Conservation (phyloP, 2,888 invertebrate genomes). For the Papilio demoleus region DNA sequence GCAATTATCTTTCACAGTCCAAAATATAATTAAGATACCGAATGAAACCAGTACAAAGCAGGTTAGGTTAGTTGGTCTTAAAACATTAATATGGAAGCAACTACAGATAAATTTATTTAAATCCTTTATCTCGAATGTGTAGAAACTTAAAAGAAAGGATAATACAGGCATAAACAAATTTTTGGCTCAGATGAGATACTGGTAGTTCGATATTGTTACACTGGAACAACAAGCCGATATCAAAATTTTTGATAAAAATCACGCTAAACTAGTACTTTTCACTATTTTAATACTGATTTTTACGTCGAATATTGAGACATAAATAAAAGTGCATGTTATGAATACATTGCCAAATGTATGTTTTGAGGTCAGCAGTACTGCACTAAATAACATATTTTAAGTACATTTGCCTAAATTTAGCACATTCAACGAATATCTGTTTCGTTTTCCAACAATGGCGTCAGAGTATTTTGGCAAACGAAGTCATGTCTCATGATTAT, state of each 20-base stretch:
- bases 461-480: constrained; percentile 21
- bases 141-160: no score
- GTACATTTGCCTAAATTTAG: not conserved
- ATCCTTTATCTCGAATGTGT: no score
- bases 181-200: no score
- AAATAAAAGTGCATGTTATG: no score
- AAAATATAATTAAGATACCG: not conserved
- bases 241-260: no score
- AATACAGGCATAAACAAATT: no score
- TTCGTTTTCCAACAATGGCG: constrained; percentile 22
- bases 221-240: no score
- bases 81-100: not conserved
- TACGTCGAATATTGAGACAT: no score
- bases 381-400: not conserved
- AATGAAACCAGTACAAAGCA: not conserved
- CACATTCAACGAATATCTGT: not conserved
- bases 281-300: no score
- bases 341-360: not conserved
- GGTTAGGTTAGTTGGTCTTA: not conserved
- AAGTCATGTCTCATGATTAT: constrained; percentile 12
- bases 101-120: no score
- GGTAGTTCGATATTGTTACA: no score
- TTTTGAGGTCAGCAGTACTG: not conserved
- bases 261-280: no score
- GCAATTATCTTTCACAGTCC: not conserved